Percentiles rank a stretch among this genome's conserved stretches.
Evolutionary conservation across 64 coral and sea anemone genomes (phyloP).

Genomic region (Montipora sp.): DNA sequence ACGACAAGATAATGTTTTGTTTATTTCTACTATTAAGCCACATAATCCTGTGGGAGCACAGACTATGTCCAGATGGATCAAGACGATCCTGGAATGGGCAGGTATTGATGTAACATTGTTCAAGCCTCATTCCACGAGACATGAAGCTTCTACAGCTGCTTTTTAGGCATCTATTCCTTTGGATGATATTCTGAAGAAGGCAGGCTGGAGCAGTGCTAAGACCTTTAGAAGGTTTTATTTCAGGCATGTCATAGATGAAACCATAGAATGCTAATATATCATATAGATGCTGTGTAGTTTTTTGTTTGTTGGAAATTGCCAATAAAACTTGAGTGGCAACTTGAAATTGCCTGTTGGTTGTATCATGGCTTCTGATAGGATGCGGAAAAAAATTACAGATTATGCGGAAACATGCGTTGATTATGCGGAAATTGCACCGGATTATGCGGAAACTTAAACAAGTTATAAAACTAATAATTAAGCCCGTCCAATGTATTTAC

Average conservation of each 20-base stretch:
- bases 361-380: no score
- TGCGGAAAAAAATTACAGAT: no score
- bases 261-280: not conserved
- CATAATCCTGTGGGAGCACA: no score
- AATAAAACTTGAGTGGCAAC: not conserved
- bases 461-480: no score
- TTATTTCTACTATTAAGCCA: not conserved
- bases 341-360: conserved; percentile 13
- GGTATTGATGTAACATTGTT: conserved; percentile 53
- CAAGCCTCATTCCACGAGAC: conserved; percentile 74
- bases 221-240: conserved; percentile 76
- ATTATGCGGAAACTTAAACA: no score
- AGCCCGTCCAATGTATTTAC: no score
- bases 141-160: conserved; percentile 67
- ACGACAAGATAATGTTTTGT: no score
- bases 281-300: not conserved
- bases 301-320: not conserved
- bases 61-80: conserved; percentile 65
- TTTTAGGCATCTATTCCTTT: conserved; percentile 44
- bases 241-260: conserved; percentile 37
- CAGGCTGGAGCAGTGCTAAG: conserved; percentile 78
- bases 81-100: conserved; percentile 45
- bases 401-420: no score
- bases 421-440: no score
- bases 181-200: conserved; percentile 74